A percentile compares a stretch with the other conserved stretches of the same genome.
These are phyloP conservation scores for Kryptolebias ocellatus DNA, from an alignment of 2,797 vertebrate species.

Conservation along the genomic window DNA sequence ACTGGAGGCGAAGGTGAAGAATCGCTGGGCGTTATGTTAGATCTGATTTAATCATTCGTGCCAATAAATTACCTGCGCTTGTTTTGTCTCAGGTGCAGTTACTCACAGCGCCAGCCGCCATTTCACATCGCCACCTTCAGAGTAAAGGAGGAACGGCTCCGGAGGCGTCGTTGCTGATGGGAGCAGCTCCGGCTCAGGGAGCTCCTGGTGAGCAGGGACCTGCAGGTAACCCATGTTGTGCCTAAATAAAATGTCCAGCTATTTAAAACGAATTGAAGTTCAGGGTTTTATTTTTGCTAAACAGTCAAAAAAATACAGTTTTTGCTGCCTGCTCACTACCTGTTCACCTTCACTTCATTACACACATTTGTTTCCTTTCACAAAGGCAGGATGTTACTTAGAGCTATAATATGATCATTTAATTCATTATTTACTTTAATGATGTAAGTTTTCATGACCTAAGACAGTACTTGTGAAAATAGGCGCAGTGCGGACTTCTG, in stretches of 20 bases:
- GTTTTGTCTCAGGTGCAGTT: slow-evolving; percentile 82
- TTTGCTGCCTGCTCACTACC: background rate
- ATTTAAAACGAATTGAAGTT: background rate
- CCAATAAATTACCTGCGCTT: slow-evolving; percentile 12
- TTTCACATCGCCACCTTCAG: slow-evolving; percentile 57
- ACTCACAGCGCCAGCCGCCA: slow-evolving; percentile 68
- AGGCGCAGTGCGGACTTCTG: background rate
- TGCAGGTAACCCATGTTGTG: slow-evolving; percentile 59
- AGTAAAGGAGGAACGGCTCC: slow-evolving; percentile 59
- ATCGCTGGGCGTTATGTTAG: background rate
- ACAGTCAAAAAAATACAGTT: background rate
- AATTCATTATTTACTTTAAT: slow-evolving; percentile 8
- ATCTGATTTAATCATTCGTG: background rate
- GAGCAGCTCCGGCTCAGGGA: slow-evolving; percentile 79
- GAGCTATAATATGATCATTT: background rate
- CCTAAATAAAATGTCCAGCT: too few relatives aligned
- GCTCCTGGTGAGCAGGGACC: slow-evolving; percentile 85
- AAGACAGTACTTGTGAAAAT: background rate
- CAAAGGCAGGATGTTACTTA: slow-evolving; percentile 19
- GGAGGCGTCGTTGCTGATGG: slow-evolving; percentile 77
- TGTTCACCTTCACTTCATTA: slow-evolving; percentile 56
- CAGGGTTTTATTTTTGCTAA: background rate
- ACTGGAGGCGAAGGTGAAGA: slow-evolving; percentile 88
- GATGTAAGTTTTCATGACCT: background rate
- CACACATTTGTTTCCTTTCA: slow-evolving; percentile 52